phyloP scores from a whole-genome alignment of 2,113 vertebrate genomes.

The Phoxinus phoxinus region DNA sequence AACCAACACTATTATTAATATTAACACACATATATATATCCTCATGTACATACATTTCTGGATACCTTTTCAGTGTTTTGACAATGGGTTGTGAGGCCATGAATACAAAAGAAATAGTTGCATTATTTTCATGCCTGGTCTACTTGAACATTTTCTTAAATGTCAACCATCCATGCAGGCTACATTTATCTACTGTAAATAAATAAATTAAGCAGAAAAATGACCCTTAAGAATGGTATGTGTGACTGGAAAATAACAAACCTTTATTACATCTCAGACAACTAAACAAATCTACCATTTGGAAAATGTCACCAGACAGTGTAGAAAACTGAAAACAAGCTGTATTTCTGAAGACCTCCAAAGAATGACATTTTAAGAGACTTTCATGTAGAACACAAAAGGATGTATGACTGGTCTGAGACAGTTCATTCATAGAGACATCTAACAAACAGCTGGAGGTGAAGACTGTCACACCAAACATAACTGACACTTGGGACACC shows the following conservation, averaged over 20 bases:
- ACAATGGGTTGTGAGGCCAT: no score
- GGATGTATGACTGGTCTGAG: not conserved
- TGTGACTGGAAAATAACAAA: slow-evolving; percentile 2
- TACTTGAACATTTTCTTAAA: not conserved
- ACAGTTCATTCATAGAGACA: not conserved
- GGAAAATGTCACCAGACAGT: slow-evolving; percentile 26
- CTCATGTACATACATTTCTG: not conserved
- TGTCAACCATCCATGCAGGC: not conserved
- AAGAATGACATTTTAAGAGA: slow-evolving; percentile 13
- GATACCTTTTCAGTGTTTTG: not conserved
- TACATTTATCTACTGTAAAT: slow-evolving; percentile 3
- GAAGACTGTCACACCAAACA: not conserved
- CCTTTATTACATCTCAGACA: slow-evolving; percentile 12
- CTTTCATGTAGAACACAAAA: not conserved
- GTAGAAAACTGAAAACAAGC: not conserved
- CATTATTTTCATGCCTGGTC: not conserved
- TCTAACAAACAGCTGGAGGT: not conserved
- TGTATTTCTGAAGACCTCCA: not conserved
- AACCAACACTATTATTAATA: not conserved
- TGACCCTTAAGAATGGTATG: not conserved
- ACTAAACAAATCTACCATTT: not conserved
- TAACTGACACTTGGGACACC: not conserved
- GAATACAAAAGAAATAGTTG: not conserved
- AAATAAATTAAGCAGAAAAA: not conserved
- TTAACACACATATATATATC: not conserved